Evolutionary conservation across 1,140 invertebrate genomes (phyloP), one percentile per base, ranked within the genome.

Genomic region (Pseudomyrmex concolor): DNA sequence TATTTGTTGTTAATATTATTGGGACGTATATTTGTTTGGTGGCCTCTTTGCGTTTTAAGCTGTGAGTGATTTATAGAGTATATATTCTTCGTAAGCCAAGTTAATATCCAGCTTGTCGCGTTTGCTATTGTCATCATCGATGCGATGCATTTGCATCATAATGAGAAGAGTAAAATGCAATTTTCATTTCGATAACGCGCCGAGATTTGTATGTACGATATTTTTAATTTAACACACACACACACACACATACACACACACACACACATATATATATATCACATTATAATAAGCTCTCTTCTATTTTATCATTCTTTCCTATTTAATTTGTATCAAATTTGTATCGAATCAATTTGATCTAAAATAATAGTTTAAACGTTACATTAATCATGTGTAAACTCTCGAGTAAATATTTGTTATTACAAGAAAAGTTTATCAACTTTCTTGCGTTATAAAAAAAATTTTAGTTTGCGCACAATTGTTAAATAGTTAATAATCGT

Each of bases 1-100:
- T 80, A 80, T 80, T 80, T 80, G 76, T 80, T 80, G 66, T 68
- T 80, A 80, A 80, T 80, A 71, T 80, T 71, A 80, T 80, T 71
- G 76, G 76, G 15, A 80, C 76, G 66, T 80, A 55, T 80, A 71
- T 80, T 80, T 80, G 76, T 80, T 80, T 15, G 54, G 76, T 80
- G 76, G 76, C 34, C 66, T 59, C 48, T 45, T 66, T 66, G 76
- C 34, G 34, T 34, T 80, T 80, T 80, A 80, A 80, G 54, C 76
- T 70, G 34, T 48, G 54, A 80, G 54, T 80, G 76, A 80, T 80
- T 48, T 70, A 80, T 70, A 59, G 76, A 80, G 76, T 60, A 71
- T 34, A 34, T 34, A 34, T 45, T 71, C 76, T 48, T 54, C 67
- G 66, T 80, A 66, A 80, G 25, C 54, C 19, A 68, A 80, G 76